phyloP scores from a whole-genome alignment of 2,797 vertebrate genomes.

The Leptatherina wallacei region DNA sequence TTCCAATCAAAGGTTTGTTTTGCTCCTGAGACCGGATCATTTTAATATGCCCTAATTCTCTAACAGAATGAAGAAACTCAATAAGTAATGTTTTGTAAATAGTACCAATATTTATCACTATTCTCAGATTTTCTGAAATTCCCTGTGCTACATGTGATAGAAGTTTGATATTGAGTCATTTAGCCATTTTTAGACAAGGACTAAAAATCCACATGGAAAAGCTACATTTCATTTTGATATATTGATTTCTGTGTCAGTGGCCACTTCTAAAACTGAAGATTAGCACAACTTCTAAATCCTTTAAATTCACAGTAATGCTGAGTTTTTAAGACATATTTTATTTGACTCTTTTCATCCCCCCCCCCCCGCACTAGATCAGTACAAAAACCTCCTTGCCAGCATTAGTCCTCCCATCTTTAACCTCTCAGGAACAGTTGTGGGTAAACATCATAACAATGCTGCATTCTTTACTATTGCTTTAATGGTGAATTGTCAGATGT shows the following conservation, averaged over 20 bases:
- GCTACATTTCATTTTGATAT: background rate
- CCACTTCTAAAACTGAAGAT: background rate
- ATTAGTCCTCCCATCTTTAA: slow-evolving; percentile 51
- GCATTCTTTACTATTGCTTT: slow-evolving; percentile 79
- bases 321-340: slow-evolving; percentile 60
- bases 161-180: slow-evolving; percentile 14
- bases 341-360: slow-evolving; percentile 53
- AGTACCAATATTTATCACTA: slow-evolving; percentile 48
- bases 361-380: slow-evolving; percentile 62
- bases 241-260: background rate
- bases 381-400: slow-evolving; percentile 64
- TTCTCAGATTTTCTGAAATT: slow-evolving; percentile 25
- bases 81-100: slow-evolving; percentile 66
- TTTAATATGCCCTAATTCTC: slow-evolving; percentile 70
- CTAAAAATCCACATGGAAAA: slow-evolving; percentile 4
- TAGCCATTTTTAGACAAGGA: slow-evolving; percentile 3
- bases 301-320: slow-evolving; percentile 51
- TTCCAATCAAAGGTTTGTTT: slow-evolving; percentile 65
- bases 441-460: slow-evolving; percentile 84
- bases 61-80: slow-evolving; percentile 51
- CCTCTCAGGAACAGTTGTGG: slow-evolving; percentile 78
- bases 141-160: background rate
- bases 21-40: slow-evolving; percentile 64
- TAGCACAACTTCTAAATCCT: slow-evolving; percentile 19
- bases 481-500: slow-evolving; percentile 82